Conservation (phyloP, 2,888 invertebrate genomes). For the Xanthorhoe spadicearia region DNA sequence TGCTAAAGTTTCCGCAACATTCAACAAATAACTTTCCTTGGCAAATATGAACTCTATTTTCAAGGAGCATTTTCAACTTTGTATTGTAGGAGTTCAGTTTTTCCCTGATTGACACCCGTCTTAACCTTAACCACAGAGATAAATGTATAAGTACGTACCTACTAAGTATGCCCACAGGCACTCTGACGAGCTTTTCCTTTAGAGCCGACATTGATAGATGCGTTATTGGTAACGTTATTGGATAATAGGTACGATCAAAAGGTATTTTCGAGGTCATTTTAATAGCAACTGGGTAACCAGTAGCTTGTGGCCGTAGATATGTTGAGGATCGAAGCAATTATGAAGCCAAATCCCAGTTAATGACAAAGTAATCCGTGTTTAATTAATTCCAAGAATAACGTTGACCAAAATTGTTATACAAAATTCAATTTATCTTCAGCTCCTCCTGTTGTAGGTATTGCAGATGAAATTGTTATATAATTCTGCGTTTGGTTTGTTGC, state of each 20-base stretch:
- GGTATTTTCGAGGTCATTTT: conserved; percentile 33
- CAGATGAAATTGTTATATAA: no score
- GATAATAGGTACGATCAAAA: conserved; percentile 39
- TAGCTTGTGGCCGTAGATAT: conserved; percentile 2
- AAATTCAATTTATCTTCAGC: neutral
- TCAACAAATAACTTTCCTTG: conserved; percentile 19
- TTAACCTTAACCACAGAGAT: conserved; percentile 14
- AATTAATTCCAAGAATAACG: conserved; percentile 24
- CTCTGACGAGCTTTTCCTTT: conserved; percentile 43
- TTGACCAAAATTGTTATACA: conserved; percentile 9
- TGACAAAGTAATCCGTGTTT: conserved; percentile 27
- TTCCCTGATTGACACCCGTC: conserved; percentile 4
- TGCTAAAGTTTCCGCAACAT: conserved; percentile 25
- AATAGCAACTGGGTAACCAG: conserved; percentile 12
- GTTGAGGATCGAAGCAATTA: conserved; percentile 18
- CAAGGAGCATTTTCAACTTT: conserved; percentile 13
- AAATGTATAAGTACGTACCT: conserved; percentile 17
- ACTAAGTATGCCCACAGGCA: conserved; percentile 23
- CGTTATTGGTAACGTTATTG: conserved; percentile 40
- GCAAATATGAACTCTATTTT: conserved; percentile 14
- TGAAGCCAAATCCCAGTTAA: conserved; percentile 22
- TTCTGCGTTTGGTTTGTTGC: no score
- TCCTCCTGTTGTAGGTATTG: no score
- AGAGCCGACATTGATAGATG: conserved; percentile 45
- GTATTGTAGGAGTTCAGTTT: conserved; percentile 13